Evolutionary conservation across 2,797 vertebrate species (phyloP).

Genomic region (Clarias platycephalus): DNA sequence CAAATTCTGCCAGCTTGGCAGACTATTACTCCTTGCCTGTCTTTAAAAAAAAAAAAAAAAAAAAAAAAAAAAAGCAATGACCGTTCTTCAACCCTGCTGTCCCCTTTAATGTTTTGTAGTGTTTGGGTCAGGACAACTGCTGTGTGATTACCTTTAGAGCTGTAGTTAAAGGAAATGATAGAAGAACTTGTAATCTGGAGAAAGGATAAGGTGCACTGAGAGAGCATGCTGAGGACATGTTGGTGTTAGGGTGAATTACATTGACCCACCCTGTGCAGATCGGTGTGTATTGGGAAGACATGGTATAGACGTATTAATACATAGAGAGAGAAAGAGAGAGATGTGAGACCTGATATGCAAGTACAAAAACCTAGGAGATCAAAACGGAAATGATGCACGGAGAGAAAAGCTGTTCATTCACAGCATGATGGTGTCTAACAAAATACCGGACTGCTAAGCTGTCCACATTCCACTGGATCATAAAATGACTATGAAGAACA

Average conservation of each 20-base stretch:
- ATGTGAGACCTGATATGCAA: not conserved
- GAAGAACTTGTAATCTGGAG: conserved; percentile 20
- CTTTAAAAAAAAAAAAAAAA: not conserved
- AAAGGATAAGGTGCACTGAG: conserved; percentile 26
- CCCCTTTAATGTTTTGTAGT: conserved; percentile 33
- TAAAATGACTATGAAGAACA: not conserved
- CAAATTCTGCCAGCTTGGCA: conserved; percentile 59
- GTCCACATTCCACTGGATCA: not conserved
- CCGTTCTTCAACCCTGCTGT: conserved; percentile 35
- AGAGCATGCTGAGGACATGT: conserved; percentile 33
- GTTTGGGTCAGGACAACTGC: conserved; percentile 11
- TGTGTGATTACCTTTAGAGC: conserved; percentile 28
- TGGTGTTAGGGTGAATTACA: not conserved
- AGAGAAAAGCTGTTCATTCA: not conserved
- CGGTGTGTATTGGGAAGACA: not conserved
- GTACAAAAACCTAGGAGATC: not conserved
- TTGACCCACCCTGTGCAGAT: not conserved
- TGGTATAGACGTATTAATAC: not conserved
- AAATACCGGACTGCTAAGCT: not conserved
- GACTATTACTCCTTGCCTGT: conserved; percentile 38
- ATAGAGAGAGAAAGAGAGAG: not conserved
- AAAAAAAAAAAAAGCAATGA: conserved; percentile 26
- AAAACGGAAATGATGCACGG: not conserved
- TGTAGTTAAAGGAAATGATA: conserved; percentile 9
- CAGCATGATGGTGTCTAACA: not conserved